These are phyloP conservation scores for Tetragnatha versicolor DNA, from an alignment of 1,140 invertebrate genomes.

Conservation along the genomic window DNA sequence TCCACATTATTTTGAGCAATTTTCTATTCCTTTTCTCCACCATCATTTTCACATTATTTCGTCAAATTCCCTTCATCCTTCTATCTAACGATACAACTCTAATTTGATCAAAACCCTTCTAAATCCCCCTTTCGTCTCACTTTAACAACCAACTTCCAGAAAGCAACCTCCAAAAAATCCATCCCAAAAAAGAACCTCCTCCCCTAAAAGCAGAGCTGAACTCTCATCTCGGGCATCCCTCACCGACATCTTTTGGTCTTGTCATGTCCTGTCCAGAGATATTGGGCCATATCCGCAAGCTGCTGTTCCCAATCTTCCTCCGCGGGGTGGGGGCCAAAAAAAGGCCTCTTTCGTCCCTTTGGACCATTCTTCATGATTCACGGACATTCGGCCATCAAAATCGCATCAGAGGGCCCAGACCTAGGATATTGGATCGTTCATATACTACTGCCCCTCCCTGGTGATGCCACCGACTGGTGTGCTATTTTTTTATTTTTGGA, in stretches of 20 bases:
- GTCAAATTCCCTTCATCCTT: too few species aligned
- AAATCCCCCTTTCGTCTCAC: too few species aligned
- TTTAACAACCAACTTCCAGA: too few species aligned
- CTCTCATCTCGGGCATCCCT: not conserved
- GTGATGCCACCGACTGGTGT: conserved; percentile 13
- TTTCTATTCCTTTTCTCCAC: too few species aligned
- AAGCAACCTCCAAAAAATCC: too few species aligned
- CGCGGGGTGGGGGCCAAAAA: conserved; percentile 24
- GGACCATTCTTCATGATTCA: conserved; percentile 49
- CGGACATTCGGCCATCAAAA: conserved; percentile 49
- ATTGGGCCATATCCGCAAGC: conserved; percentile 48
- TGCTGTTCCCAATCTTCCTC: conserved; percentile 43
- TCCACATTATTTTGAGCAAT: too few species aligned
- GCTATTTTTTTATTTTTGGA: too few species aligned
- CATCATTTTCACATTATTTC: not conserved
- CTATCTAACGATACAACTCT: too few species aligned
- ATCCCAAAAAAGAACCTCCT: too few species aligned
- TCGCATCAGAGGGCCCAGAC: conserved; percentile 34
- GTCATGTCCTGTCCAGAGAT: conserved; percentile 51
- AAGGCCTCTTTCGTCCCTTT: conserved; percentile 21
- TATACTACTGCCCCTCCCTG: not conserved
- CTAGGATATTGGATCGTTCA: conserved; percentile 33
- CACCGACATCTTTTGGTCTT: conserved; percentile 43
- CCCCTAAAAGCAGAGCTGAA: not conserved
- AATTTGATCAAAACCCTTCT: too few species aligned